Percentiles rank a stretch among this genome's conserved stretches.
Conservation (phyloP, 2,797 vertebrate species). For the Sebastes nivosus region DNA sequence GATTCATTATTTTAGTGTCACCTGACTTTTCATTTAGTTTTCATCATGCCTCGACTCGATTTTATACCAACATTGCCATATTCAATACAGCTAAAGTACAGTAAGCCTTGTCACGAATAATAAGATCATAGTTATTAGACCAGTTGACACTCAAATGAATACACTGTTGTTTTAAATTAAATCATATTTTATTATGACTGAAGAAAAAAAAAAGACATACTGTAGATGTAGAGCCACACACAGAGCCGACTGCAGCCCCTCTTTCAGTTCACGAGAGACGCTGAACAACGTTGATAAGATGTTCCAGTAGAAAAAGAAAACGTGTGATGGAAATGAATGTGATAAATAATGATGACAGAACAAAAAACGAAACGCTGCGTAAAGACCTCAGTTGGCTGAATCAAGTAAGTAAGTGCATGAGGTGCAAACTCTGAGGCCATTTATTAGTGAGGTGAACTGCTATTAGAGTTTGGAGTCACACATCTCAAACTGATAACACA, state of each 20-base stretch:
- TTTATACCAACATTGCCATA: no score
- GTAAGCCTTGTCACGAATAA: background rate
- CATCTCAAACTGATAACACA: constrained; percentile 34
- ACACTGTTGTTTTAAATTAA: constrained; percentile 45
- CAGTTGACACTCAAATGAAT: constrained; percentile 14
- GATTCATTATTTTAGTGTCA: background rate
- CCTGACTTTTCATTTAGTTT: background rate
- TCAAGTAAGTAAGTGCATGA: constrained; percentile 72
- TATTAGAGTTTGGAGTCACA: constrained; percentile 36
- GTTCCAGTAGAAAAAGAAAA: constrained; percentile 50
- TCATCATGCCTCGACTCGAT: background rate
- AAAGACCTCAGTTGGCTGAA: constrained; percentile 61
- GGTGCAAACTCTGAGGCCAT: constrained; percentile 66
- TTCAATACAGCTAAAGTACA: background rate
- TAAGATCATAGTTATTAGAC: background rate
- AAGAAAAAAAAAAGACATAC: constrained; percentile 44
- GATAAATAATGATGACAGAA: background rate
- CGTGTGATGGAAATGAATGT: constrained; percentile 6
- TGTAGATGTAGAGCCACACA: constrained; percentile 54
- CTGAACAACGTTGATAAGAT: constrained; percentile 15
- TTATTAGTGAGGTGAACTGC: constrained; percentile 52
- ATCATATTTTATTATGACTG: constrained; percentile 66
- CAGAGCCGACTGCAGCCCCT: constrained; percentile 24
- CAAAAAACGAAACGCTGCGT: constrained; percentile 38
- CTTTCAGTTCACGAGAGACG: constrained; percentile 20